Evolutionary conservation across 2,113 vertebrate species (phyloP).

Genomic region (Alaudala cheleensis): DNA sequence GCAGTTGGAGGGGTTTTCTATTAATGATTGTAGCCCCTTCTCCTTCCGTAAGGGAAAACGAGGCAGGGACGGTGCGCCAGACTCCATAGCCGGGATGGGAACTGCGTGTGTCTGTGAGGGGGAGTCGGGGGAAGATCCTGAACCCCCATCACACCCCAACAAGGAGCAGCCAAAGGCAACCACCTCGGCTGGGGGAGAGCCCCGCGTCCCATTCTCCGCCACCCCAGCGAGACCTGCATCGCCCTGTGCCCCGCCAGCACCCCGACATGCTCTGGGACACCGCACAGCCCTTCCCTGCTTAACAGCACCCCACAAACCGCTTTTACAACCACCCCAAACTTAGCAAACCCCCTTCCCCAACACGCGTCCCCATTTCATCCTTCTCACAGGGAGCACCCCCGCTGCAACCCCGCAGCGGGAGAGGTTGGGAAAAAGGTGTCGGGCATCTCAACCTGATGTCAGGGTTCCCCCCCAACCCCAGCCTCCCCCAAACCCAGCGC

Average conservation of each 20-base stretch:
- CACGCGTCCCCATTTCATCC: accelerated
- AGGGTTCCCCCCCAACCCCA: background rate
- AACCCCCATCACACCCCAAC: background rate
- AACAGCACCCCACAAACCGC: background rate
- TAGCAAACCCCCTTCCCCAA: accelerated
- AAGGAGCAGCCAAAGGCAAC: background rate
- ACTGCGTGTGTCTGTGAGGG: too few species aligned
- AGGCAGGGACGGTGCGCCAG: background rate
- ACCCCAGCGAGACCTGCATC: background rate
- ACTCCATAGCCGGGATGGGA: accelerated
- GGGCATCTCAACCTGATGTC: accelerated
- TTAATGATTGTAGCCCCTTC: accelerated
- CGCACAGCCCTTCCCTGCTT: background rate
- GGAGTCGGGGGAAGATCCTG: background rate
- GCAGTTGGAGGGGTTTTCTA: background rate
- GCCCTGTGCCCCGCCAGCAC: background rate
- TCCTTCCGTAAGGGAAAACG: background rate
- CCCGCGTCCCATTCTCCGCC: background rate
- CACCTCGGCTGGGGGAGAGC: accelerated
- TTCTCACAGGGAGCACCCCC: background rate
- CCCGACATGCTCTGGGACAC: background rate
- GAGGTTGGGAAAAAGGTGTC: background rate
- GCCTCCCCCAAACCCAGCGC: background rate
- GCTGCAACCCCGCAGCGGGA: background rate
- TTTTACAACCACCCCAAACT: background rate